Evolutionary conservation across 2,113 vertebrate genomes (phyloP).

Genomic region (Phainopepla nitens): DNA sequence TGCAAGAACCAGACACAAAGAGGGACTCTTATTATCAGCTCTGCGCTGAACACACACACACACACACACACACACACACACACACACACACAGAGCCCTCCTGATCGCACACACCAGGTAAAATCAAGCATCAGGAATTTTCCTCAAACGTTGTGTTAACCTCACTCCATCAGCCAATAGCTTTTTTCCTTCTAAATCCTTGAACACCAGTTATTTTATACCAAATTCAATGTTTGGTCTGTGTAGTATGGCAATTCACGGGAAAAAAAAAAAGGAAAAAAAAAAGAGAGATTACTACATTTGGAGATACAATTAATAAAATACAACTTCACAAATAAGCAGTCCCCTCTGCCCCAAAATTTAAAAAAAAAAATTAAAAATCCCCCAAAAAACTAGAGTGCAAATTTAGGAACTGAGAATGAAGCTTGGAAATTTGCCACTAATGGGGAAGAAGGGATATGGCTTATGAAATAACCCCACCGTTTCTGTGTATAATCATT

Average conservation of each 20-base stretch:
- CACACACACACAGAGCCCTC: neutral
- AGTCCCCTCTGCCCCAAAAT: neutral
- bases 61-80: neutral
- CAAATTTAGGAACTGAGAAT: conserved; percentile 38
- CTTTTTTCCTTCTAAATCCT: neutral
- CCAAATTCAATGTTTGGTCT: neutral
- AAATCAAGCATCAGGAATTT: neutral
- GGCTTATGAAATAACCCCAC: conserved; percentile 23
- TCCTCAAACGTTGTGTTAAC: neutral
- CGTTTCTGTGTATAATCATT: conserved; percentile 17
- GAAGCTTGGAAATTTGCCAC: conserved; percentile 31
- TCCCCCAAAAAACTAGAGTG: neutral
- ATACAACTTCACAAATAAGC: neutral
- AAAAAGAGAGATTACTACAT: neutral
- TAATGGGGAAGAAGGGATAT: neutral
- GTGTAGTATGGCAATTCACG: neutral
- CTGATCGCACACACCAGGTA: neutral
- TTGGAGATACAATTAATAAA: neutral
- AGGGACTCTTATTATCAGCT: neutral
- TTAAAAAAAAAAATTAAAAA: neutral
- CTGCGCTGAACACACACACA: neutral
- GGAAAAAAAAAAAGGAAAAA: accelerated
- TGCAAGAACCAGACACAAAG: neutral
- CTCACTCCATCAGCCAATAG: neutral
- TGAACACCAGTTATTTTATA: neutral